A percentile compares a stretch with the other conserved stretches of the same genome.
These are phyloP conservation scores for Epinotia demarniana DNA, from an alignment of 2,888 invertebrate species.

Conservation along the genomic window DNA sequence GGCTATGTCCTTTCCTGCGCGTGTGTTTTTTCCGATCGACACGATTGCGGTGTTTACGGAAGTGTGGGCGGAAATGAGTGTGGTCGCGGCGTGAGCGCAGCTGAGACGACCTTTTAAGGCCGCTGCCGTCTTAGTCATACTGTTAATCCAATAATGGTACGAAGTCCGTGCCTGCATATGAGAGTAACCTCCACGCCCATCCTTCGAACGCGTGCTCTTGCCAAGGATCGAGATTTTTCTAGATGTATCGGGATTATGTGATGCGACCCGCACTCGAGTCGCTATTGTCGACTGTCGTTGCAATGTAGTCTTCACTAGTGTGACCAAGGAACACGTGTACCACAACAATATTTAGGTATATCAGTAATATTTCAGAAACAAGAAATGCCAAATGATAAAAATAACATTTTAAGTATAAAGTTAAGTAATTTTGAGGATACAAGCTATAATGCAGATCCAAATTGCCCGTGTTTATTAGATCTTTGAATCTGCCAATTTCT, in stretches of 20 bases:
- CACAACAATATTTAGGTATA: too few relatives aligned
- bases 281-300: not conserved
- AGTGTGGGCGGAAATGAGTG: constrained; percentile 58
- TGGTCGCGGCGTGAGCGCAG: constrained; percentile 36
- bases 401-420: not conserved
- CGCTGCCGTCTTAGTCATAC: constrained; percentile 34
- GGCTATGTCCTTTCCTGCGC: constrained; percentile 40
- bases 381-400: not conserved
- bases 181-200: not conserved
- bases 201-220: not conserved
- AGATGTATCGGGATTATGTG: not conserved
- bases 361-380: too few relatives aligned
- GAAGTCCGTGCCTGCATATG: constrained; percentile 16
- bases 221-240: not conserved
- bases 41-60: constrained; percentile 64
- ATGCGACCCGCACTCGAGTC: not conserved
- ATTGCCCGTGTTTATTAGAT: too few relatives aligned
- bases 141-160: constrained; percentile 21
- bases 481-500: too few relatives aligned
- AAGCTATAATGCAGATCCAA: too few relatives aligned
- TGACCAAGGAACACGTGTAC: not conserved
- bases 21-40: constrained; percentile 51
- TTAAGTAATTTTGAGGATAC: too few relatives aligned
- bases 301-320: not conserved
- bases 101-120: constrained; percentile 43